Percentiles rank a stretch among this genome's conserved stretches.
Conservation (phyloP, 2,113 vertebrate species). For the Pelecanoides urinatrix region DNA sequence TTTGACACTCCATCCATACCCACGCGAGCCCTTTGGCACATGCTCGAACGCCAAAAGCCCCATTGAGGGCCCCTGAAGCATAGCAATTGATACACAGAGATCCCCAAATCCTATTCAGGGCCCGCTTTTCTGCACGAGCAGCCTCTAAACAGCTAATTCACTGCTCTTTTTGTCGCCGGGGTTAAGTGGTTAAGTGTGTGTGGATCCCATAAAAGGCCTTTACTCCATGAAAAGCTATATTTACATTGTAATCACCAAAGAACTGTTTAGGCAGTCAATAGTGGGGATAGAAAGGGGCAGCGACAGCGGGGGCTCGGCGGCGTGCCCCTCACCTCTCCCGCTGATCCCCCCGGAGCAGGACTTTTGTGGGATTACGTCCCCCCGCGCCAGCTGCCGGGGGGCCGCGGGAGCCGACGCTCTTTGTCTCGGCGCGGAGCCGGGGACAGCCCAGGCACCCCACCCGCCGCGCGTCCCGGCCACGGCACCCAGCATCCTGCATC, state of each 20-base stretch:
- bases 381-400: constrained; percentile 60
- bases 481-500: background rate
- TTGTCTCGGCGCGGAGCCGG: background rate
- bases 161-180: constrained; percentile 75
- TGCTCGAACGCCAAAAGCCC: constrained; percentile 66
- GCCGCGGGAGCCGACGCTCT: background rate
- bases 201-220: constrained; percentile 70
- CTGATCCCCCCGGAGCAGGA: constrained; percentile 21
- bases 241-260: constrained; percentile 75
- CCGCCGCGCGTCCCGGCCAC: background rate
- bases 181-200: constrained; percentile 84
- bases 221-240: constrained; percentile 77
- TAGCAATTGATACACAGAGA: constrained; percentile 78
- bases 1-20: background rate
- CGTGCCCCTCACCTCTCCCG: constrained; percentile 3
- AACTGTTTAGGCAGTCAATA: constrained; percentile 68
- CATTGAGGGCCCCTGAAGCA: constrained; percentile 71
- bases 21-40: constrained; percentile 70
- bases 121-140: constrained; percentile 73
- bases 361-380: constrained; percentile 65
- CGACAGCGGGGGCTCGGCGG: background rate
- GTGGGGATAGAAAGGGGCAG: constrained; percentile 9
- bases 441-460: background rate
- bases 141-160: constrained; percentile 74
- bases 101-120: constrained; percentile 78